phyloP scores from a whole-genome alignment of 2,113 vertebrate species.

The Chlamydotis undulata region DNA sequence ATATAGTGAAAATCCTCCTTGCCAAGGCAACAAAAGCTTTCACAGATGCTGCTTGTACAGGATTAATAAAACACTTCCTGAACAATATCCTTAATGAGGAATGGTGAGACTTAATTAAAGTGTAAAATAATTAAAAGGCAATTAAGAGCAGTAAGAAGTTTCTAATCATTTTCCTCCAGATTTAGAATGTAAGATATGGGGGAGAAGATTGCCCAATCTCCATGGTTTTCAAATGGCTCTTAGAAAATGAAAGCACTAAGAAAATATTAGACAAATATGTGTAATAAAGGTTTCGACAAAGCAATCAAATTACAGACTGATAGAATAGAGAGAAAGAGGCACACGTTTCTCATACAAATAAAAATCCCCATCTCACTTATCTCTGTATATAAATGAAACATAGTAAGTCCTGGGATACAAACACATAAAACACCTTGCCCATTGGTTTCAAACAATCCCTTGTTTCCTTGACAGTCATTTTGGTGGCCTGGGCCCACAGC shows the following conservation, averaged over 20 bases:
- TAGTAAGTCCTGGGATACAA: neutral
- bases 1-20: neutral
- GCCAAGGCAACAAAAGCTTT: neutral
- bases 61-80: slow-evolving; percentile 12
- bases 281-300: slow-evolving; percentile 28
- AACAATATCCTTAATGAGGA: slow-evolving; percentile 29
- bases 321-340: neutral
- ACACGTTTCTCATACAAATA: neutral
- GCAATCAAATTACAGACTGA: neutral
- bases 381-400: neutral
- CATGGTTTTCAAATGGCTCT: neutral
- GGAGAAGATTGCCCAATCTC: neutral
- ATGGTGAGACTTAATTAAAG: slow-evolving; percentile 58
- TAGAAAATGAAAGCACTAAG: neutral
- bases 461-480: neutral
- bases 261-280: neutral
- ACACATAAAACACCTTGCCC: neutral
- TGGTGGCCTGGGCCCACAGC: neutral
- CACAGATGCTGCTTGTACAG: neutral
- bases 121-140: slow-evolving; percentile 54
- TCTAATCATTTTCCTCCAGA: neutral
- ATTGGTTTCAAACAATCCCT: neutral
- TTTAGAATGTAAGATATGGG: neutral
- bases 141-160: slow-evolving; percentile 33
- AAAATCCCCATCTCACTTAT: neutral